Percentiles rank a stretch among this genome's conserved stretches.
phyloP scores from a whole-genome alignment of 2,797 vertebrate genomes.

The Perdix hodgsoniae region DNA sequence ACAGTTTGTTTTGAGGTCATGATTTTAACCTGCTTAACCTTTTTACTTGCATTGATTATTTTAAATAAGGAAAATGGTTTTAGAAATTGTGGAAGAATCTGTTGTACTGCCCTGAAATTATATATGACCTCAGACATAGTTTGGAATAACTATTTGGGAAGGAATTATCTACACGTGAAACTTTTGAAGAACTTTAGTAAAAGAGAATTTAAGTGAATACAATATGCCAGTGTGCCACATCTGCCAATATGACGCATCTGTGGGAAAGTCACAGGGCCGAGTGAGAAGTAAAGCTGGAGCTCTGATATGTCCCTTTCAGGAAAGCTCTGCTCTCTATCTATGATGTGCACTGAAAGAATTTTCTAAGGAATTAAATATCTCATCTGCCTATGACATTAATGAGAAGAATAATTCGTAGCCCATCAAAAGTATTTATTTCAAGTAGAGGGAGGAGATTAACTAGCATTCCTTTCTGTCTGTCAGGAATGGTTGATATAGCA shows the following conservation, averaged over 20 bases:
- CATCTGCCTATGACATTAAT: neutral
- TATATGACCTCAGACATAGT: neutral
- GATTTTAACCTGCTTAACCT: neutral
- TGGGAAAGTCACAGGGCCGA: neutral
- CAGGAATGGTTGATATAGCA: conserved; percentile 99
- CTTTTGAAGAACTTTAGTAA: neutral
- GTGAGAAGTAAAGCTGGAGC: neutral
- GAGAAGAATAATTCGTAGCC: neutral
- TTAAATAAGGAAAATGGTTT: neutral
- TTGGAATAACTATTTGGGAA: neutral
- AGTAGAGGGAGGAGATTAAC: neutral
- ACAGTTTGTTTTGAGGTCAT: neutral
- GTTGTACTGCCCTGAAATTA: neutral
- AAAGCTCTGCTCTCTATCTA: neutral
- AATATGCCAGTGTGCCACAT: neutral
- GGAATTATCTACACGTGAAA: neutral
- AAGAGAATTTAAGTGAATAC: neutral
- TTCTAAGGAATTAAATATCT: neutral
- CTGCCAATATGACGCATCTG: neutral
- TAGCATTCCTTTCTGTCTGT: neutral
- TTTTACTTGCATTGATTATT: neutral
- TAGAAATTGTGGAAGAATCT: neutral
- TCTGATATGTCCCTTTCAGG: neutral
- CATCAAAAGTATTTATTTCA: neutral
- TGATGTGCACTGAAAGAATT: neutral